Base-by-base conservation (phyloP, 1,140 invertebrate genomes). In the Ectropis grisescens region DNA sequence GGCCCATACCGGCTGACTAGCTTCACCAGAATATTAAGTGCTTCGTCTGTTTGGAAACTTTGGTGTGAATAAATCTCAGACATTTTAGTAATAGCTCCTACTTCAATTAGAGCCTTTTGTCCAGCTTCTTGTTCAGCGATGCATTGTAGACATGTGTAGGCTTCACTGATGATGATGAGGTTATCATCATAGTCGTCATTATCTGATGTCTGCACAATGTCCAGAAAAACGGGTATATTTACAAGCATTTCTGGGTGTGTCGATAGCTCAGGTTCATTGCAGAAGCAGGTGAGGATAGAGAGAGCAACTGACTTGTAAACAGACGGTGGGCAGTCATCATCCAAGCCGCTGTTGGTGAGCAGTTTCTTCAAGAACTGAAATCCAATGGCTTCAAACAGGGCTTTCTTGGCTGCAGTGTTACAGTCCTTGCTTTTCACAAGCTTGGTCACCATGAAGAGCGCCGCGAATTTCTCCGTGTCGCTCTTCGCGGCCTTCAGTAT, bases 381-480 rank as follows among this genome's bases (percentile, higher is more conserved):
- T 1, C 93, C 94, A 46, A 96, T 95, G 0, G 91, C 91, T 79
- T 95, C 91, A 57, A 96, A 95, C 0, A 96, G 78, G n/a, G 90
- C 82, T 56, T 90, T 90, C 54, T 93, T 93, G 5, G 88, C 86
- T 6, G 80, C 69, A 1, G 87, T 66, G 38, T 87, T 89, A 56
- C 92, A 91, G 47, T 94, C 89, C 56, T 91, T 90, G 34, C 87
- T 88, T 68, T 93, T 92, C 4, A 95, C 87, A 30, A 95, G 60
- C 72, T 96, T 95, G 0, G 93, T 94, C 13, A 96, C 92, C 89
- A 96, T 90, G 64, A 96, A 94, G 1, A 96, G 82, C 0, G 90
- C 92, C 4, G 94, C 93, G 74, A 96, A 94, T 76, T 95, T 96
- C 79, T 96, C 93, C 0, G 93, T 95, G 72, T 96, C 94, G 53